A percentile compares a stretch with the other conserved stretches of the same genome.
Conservation (phyloP, 2,797 vertebrate species). For the Platalea minor region DNA sequence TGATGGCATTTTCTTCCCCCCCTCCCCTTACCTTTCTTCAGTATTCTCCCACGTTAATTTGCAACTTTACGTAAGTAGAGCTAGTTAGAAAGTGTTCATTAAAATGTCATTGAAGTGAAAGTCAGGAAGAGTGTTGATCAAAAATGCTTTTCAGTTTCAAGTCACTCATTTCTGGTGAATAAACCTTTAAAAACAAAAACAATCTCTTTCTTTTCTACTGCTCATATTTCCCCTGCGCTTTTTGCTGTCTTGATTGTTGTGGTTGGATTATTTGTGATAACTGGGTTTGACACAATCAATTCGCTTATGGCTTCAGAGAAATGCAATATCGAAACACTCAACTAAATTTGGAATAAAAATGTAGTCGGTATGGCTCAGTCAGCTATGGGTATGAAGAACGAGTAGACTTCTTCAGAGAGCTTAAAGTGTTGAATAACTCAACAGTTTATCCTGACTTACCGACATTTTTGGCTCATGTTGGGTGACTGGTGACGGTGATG, state of each 20-base stretch:
- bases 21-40: slow-evolving; percentile 19
- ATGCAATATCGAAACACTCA: neutral
- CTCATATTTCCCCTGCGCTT: neutral
- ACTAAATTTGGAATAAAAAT: neutral
- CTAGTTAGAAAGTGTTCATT: slow-evolving; percentile 53
- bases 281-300: neutral
- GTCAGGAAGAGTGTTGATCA: slow-evolving; percentile 28
- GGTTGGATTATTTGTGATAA: neutral
- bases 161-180: slow-evolving; percentile 20
- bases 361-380: neutral
- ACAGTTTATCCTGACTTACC: neutral
- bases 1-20: neutral
- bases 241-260: neutral
- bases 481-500: neutral
- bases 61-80: slow-evolving; percentile 15
- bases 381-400: neutral
- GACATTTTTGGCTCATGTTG: fast-evolving
- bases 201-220: neutral
- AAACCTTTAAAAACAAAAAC: slow-evolving; percentile 39
- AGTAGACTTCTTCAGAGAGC: neutral
- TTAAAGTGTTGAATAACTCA: neutral
- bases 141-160: slow-evolving; percentile 47
- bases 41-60: slow-evolving; percentile 40
- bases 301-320: neutral
- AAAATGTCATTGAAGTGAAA: slow-evolving; percentile 58